Base-by-base conservation (phyloP, 1,140 invertebrate species). In the Drosophila watanabei region DNA sequence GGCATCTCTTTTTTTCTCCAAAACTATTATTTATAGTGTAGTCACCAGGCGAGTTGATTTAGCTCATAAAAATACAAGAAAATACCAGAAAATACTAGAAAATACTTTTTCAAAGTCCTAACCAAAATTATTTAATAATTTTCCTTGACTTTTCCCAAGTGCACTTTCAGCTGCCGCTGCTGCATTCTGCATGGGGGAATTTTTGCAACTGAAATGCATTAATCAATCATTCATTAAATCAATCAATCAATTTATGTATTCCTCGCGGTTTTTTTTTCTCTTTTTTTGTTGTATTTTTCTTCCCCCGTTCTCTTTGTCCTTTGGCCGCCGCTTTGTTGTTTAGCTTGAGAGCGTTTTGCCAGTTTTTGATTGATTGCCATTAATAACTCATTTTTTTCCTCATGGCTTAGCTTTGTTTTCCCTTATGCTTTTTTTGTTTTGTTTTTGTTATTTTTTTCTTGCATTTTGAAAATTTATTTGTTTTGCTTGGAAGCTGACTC, bases 191-290 rank as follows among this genome's bases (percentile, higher is more conserved):
- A 89, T 90, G 78, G 77, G 69, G 84, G 86, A 79, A 89, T 89
- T 89, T 90, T 89, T 90, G 86, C 86, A 90, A 89, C 82, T 82
- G 86, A 86, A 82, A 90, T 90, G 86, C 86, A 90, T 90, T 90
- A 90, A 90, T 90, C 86, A 90, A 90, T 90, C 86, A 90, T 90
- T 90, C 86, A 90, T 90, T 90, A 90, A 90, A 90, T 90, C 86
- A 90, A 90, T 90, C 86, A 90, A 90, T 90, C 86, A 90, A 86
- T 90, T 89, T 80, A 89, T 89, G 78, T 84, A 88, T 89, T 84
- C 84, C 69, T 75, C 66, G 81, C 81, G 73, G 45, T 85, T 82
- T 51, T 71, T 68, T 56, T 32, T 57, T 51, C 30, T 33, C 85
- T 82, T 51, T 71, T 68, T 56, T 32, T 57, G 46, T 35, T 33